A percentile compares a stretch with the other conserved stretches of the same genome.
Evolutionary conservation across 2,797 vertebrate species (phyloP).

Genomic region (Molossus alvarezi): DNA sequence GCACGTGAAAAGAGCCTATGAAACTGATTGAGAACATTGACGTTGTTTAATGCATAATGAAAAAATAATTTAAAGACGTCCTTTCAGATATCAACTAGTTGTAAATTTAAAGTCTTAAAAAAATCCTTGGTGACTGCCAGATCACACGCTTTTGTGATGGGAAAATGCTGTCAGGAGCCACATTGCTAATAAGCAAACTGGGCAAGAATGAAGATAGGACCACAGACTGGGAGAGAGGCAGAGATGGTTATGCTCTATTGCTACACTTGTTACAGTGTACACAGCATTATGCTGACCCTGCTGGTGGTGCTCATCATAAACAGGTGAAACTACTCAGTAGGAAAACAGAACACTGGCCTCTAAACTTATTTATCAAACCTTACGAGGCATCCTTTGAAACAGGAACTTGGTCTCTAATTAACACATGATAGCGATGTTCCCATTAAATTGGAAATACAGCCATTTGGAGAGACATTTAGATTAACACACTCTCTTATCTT

Average conservation of each 20-base stretch:
- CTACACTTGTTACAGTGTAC: background rate
- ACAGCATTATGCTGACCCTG: slow-evolving; percentile 75
- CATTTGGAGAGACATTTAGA: slow-evolving; percentile 71
- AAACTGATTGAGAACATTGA: slow-evolving; percentile 60
- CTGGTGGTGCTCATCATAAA: slow-evolving; percentile 77
- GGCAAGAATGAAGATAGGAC: background rate
- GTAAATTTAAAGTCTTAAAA: slow-evolving; percentile 84
- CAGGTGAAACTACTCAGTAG: slow-evolving; percentile 43
- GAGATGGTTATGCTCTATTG: background rate
- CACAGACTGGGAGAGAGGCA: background rate
- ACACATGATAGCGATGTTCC: slow-evolving; percentile 59
- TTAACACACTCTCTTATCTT: background rate
- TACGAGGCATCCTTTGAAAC: slow-evolving; percentile 79
- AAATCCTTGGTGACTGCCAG: slow-evolving; percentile 84
- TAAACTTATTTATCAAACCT: slow-evolving; percentile 80
- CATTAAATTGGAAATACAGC: slow-evolving; percentile 79
- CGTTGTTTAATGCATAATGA: slow-evolving; percentile 85
- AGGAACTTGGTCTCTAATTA: slow-evolving; percentile 85
- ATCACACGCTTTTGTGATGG: slow-evolving; percentile 41
- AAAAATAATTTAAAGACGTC: slow-evolving; percentile 74
- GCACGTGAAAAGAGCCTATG: slow-evolving; percentile 80
- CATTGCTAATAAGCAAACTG: background rate
- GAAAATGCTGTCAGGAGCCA: background rate
- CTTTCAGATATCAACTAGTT: slow-evolving; percentile 86
- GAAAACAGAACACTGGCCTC: slow-evolving; percentile 35